Evolutionary conservation across 2,113 vertebrate genomes (phyloP).

Genomic region (Gasterosteus nipponicus): DNA sequence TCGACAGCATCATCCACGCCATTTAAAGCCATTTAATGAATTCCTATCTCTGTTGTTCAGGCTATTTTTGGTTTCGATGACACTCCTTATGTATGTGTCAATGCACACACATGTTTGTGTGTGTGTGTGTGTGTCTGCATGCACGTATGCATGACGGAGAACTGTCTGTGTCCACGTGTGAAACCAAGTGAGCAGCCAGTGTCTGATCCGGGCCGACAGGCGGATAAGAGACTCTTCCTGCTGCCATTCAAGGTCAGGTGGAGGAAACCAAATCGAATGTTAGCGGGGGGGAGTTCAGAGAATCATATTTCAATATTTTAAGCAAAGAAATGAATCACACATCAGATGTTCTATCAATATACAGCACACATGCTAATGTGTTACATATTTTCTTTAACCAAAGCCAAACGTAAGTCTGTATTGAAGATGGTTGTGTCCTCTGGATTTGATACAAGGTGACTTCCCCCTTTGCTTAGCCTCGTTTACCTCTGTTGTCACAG

Average conservation of each 20-base stretch:
- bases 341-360: neutral
- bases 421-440: neutral
- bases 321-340: neutral
- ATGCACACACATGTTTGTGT: neutral
- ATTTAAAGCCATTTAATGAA: neutral
- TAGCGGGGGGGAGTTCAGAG: constrained; percentile 18
- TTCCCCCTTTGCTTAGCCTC: neutral
- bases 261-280: constrained; percentile 45
- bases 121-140: neutral
- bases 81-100: neutral
- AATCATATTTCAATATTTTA: constrained; percentile 8
- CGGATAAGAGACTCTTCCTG: constrained; percentile 58
- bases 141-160: constrained; percentile 36
- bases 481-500: constrained; percentile 28
- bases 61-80: neutral
- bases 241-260: constrained; percentile 68
- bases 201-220: constrained; percentile 70
- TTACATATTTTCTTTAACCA: neutral
- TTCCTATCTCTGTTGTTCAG: neutral
- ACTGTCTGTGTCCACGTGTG: constrained; percentile 56
- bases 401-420: neutral
- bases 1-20: neutral
- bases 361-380: neutral
- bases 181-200: constrained; percentile 62
- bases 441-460: neutral